Percentiles rank a stretch among this genome's conserved stretches.
Conservation (phyloP, 2,113 vertebrate species). For the Cyphomyrus discorhynchus region DNA sequence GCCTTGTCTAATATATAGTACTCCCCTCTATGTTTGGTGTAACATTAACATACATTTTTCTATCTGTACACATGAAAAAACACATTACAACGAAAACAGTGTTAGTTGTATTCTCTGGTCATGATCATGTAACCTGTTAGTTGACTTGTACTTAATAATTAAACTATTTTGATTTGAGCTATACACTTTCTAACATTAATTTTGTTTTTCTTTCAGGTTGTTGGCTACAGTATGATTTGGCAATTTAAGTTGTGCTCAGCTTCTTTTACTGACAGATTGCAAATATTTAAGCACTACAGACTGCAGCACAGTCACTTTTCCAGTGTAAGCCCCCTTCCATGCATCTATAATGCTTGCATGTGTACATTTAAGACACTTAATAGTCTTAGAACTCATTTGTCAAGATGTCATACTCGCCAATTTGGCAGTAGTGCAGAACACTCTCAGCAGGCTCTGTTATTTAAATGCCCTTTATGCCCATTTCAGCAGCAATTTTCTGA, state of each 20-base stretch:
- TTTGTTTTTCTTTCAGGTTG: background rate
- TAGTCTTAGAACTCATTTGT: background rate
- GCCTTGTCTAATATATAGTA: background rate
- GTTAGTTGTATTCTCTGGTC: background rate
- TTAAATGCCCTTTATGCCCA: background rate
- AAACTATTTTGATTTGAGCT: background rate
- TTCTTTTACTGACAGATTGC: background rate
- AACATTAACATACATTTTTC: background rate
- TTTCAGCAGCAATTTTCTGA: background rate
- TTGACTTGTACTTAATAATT: background rate
- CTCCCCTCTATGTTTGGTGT: background rate
- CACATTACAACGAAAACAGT: background rate
- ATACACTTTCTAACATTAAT: background rate
- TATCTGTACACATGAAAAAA: background rate
- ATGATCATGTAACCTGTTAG: background rate
- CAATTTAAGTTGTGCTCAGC: slow-evolving; percentile 11
- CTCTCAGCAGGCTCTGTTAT: background rate
- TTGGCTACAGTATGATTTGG: background rate
- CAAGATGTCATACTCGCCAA: background rate
- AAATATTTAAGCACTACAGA: background rate
- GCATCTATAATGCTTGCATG: background rate
- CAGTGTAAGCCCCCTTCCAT: background rate
- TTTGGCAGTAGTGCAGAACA: background rate
- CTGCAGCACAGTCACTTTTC: background rate
- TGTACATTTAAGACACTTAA: background rate